Evolutionary conservation across 2,113 vertebrate genomes (phyloP).

Genomic region (Amblyornis subalaris): DNA sequence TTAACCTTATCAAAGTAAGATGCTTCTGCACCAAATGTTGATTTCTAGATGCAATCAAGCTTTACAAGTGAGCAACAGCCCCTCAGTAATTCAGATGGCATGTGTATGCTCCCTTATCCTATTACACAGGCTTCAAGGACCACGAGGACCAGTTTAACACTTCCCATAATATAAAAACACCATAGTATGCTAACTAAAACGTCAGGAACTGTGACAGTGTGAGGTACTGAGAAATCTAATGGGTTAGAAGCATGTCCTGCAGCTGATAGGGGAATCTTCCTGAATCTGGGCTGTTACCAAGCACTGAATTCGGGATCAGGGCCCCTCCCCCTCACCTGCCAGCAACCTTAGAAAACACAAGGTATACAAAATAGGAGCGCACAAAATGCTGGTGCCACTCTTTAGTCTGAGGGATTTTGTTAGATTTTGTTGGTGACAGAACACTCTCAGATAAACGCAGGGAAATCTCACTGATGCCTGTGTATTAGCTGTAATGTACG

Average conservation of each 20-base stretch:
- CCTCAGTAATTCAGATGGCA: conserved; percentile 16
- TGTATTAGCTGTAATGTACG: neutral
- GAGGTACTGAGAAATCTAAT: neutral
- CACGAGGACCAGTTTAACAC: conserved; percentile 25
- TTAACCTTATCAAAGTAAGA: conserved; percentile 60
- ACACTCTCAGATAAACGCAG: neutral
- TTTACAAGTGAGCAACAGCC: conserved; percentile 48
- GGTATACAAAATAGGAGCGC: neutral
- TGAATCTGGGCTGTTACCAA: neutral
- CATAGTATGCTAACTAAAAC: neutral
- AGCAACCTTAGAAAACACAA: neutral
- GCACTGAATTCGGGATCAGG: neutral
- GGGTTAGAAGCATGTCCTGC: neutral
- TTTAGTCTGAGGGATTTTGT: neutral
- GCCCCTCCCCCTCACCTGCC: neutral
- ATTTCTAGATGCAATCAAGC: conserved; percentile 61
- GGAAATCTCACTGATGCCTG: neutral
- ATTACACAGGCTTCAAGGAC: conserved; percentile 14
- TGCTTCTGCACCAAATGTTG: conserved; percentile 50
- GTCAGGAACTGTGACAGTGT: neutral
- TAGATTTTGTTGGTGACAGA: neutral
- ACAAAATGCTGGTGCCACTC: neutral
- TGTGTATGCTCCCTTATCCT: conserved; percentile 5
- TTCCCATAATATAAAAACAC: neutral
- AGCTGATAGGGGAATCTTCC: neutral